phyloP scores from a whole-genome alignment of 2,113 vertebrate species.

The Boulengeromyrus knoepffleri region DNA sequence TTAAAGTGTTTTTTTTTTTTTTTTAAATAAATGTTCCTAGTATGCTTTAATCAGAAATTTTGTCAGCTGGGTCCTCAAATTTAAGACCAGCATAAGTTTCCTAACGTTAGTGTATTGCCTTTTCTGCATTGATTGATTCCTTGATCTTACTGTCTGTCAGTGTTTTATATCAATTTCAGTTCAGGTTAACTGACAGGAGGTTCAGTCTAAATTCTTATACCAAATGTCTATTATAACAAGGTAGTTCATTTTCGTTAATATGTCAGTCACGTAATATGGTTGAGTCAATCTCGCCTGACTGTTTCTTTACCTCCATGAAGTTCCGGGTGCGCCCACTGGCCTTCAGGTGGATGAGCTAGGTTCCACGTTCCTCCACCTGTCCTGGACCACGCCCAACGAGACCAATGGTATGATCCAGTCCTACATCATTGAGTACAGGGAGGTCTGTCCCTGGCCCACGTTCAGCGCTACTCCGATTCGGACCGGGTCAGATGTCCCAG shows the following conservation, averaged over 20 bases:
- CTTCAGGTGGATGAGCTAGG: constrained; percentile 82
- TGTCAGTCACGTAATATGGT: neutral
- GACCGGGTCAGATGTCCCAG: constrained; percentile 66
- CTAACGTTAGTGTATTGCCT: neutral
- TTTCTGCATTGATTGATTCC: neutral
- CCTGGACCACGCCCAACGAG: constrained; percentile 71
- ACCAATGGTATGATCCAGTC: constrained; percentile 57
- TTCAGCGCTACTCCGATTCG: constrained; percentile 66
- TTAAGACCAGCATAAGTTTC: neutral
- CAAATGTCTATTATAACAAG: neutral
- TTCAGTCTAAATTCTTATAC: neutral
- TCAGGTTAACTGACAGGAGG: neutral
- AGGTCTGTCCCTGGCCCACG: constrained; percentile 87
- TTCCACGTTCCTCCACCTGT: constrained; percentile 84
- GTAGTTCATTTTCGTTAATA: neutral
- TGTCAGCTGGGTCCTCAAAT: neutral
- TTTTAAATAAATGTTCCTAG: neutral
- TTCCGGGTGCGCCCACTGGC: constrained; percentile 64
- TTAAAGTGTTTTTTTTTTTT: neutral
- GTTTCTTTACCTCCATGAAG: constrained; percentile 41
- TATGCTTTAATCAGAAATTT: neutral
- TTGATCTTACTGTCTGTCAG: neutral
- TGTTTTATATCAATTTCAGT: neutral
- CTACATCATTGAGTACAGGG: constrained; percentile 83
- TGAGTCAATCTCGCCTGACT: neutral